Evolutionary conservation across 1,140 invertebrate genomes (phyloP).

Genomic region (Cepaea nemoralis): DNA sequence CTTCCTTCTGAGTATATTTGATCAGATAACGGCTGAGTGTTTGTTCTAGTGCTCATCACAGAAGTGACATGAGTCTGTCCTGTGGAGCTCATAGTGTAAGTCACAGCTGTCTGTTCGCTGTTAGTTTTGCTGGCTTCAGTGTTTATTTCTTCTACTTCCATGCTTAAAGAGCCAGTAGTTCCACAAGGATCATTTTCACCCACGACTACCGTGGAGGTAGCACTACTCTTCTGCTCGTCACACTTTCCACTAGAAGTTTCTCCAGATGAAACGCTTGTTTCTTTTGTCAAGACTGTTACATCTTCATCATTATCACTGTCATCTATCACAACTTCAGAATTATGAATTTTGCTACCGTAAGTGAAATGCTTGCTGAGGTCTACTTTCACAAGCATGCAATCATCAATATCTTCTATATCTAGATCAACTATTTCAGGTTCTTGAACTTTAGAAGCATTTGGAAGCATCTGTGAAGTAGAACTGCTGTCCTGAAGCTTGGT

Average conservation of each 20-base stretch:
- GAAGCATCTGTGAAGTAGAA: neutral
- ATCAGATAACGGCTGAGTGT: neutral
- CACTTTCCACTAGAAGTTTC: no score
- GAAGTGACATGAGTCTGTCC: neutral
- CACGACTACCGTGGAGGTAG: neutral
- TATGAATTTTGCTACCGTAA: neutral
- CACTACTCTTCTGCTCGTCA: neutral
- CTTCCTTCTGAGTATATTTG: neutral
- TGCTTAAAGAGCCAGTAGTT: neutral
- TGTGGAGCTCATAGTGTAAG: neutral
- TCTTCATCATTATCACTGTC: constrained; percentile 17
- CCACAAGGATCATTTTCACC: neutral
- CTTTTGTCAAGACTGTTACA: neutral
- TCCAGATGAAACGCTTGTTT: no score
- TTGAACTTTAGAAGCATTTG: neutral
- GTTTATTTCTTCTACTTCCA: neutral
- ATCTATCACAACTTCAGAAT: constrained; percentile 20
- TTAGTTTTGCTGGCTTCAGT: neutral
- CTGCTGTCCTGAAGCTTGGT: no score
- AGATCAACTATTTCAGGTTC: constrained; percentile 1
- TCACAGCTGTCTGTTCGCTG: neutral
- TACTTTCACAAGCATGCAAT: constrained; percentile 23
- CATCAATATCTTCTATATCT: constrained; percentile 26
- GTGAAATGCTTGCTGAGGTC: constrained; percentile 4
- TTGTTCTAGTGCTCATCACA: neutral